Evolutionary conservation across 2,797 vertebrate species (phyloP), one percentile per base, ranked within the genome.

Genomic region (Macrochelys suwanniensis): DNA sequence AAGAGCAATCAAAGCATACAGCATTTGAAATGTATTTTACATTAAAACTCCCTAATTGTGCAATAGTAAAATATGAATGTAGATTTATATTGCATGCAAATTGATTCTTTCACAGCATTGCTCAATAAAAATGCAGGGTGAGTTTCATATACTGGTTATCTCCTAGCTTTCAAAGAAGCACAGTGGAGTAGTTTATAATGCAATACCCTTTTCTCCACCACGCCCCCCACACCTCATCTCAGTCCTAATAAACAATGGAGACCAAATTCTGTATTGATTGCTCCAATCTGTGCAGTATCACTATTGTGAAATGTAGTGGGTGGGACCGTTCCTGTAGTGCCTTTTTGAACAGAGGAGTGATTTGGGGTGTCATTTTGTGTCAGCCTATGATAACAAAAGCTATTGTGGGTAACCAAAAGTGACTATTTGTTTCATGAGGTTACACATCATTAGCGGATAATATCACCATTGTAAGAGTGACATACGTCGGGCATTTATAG

Each of bases 81-180:
- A 80, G 93, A 88, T 96, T 96, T 97, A 80, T 96, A 96, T 96
- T 96, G 94, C 93, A 95, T 93, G 82, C 89, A 97, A 95, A 97
- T 96, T 93, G 92, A 95, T 96, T 56, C 89, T 95, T 95, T 94
- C 82, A 45, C 87, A 77, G 76, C 80, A 86, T 71, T 89, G 68
- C 76, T 94, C 88, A 65, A 37, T 93, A 90, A 90, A 93, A 91
- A 96, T 26, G 25, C 6, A 4, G 1, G 68, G 28, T 56, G 84
- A 81, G 84, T 87, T 87, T 83, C 47, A n/a, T n/a, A n/a, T 23
- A 71, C 1, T 28, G 49, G 81, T 92, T 91, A 11, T 94, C 88
- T 94, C 11, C 85, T 37, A 8, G 83, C 56, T 13, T 53, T 50
- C 76, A 92, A 93, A 96, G 61, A 71, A 77, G 92, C 86, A 89